Percentiles rank a stretch among this genome's conserved stretches.
Conservation (phyloP, 2,797 vertebrate species). For the Telmatherina bonti region DNA sequence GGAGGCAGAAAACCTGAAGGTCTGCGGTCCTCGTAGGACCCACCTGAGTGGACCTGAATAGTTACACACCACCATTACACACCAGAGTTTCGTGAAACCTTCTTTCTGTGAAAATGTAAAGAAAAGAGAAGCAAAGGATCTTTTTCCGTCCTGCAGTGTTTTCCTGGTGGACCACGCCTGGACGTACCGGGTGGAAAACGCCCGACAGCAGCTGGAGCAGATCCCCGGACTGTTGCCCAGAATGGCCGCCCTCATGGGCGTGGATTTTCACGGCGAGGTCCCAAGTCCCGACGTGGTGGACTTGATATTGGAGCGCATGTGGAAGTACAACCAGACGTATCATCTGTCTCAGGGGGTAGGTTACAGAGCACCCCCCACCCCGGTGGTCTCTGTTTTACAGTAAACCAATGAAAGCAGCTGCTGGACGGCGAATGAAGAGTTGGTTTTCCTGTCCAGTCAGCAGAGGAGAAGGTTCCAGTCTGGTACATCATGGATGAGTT, state of each 20-base stretch:
- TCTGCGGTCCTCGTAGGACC: too few species aligned
- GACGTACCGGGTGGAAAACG: slow-evolving; percentile 86
- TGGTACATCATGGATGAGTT: slow-evolving; percentile 99
- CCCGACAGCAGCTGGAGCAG: slow-evolving; percentile 88
- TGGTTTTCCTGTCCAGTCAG: slow-evolving; percentile 78
- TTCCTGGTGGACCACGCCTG: slow-evolving; percentile 96
- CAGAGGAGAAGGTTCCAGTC: slow-evolving; percentile 93
- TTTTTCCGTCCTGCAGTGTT: slow-evolving; percentile 75
- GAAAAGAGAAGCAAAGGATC: too few species aligned
- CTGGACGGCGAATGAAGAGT: too few species aligned
- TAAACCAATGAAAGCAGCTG: too few species aligned
- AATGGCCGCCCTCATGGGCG: slow-evolving; percentile 91
- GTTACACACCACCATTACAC: too few species aligned
- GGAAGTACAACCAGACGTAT: slow-evolving; percentile 96
- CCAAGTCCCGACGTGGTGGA: slow-evolving; percentile 83
- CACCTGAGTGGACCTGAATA: too few species aligned
- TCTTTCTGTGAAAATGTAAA: too few species aligned
- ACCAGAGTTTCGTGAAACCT: too few species aligned
- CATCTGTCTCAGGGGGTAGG: slow-evolving; percentile 90
- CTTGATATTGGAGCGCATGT: slow-evolving; percentile 89
- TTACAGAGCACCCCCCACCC: neutral
- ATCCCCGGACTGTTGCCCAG: slow-evolving; percentile 89
- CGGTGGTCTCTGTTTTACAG: too few species aligned
- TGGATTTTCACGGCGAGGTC: slow-evolving; percentile 89
- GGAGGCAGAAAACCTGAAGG: too few species aligned